Evolutionary conservation across 1,140 invertebrate species (phyloP).

Genomic region (Macrocentrus cingulum): DNA sequence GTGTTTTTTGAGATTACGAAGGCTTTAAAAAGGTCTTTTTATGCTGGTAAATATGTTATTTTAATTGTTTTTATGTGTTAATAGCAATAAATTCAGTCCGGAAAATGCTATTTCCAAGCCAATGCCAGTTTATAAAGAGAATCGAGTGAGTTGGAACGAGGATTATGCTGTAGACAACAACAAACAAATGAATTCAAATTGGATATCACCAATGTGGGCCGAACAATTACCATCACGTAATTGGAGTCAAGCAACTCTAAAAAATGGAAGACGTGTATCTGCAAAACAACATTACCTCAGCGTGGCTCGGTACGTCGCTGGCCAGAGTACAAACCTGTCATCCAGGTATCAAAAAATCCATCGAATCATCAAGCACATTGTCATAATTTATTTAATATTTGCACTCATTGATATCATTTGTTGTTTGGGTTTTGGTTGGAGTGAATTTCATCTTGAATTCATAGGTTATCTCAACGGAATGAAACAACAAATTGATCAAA

Average conservation of each 20-base stretch:
- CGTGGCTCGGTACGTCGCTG: slow-evolving; percentile 72
- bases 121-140: slow-evolving; percentile 55
- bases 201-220: slow-evolving; percentile 49
- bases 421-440: neutral
- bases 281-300: slow-evolving; percentile 75
- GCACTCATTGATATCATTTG: slow-evolving; percentile 3
- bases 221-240: slow-evolving; percentile 43
- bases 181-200: slow-evolving; percentile 43
- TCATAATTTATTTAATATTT: slow-evolving; percentile 19
- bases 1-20: too few species aligned
- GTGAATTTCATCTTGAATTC: neutral
- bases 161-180: slow-evolving; percentile 48
- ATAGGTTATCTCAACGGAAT: neutral
- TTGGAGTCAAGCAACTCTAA: slow-evolving; percentile 39
- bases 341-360: slow-evolving; percentile 47
- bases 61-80: neutral
- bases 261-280: slow-evolving; percentile 56
- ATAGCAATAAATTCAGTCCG: slow-evolving; percentile 47
- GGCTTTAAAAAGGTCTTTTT: too few species aligned
- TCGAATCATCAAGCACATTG: slow-evolving; percentile 27
- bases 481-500: neutral
- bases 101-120: slow-evolving; percentile 44
- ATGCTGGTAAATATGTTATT: neutral
- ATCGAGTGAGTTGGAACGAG: slow-evolving; percentile 58
- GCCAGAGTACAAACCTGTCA: slow-evolving; percentile 59